Evolutionary conservation across 2,113 vertebrate genomes (phyloP).

Genomic region (Aspidoscelis tigris): DNA sequence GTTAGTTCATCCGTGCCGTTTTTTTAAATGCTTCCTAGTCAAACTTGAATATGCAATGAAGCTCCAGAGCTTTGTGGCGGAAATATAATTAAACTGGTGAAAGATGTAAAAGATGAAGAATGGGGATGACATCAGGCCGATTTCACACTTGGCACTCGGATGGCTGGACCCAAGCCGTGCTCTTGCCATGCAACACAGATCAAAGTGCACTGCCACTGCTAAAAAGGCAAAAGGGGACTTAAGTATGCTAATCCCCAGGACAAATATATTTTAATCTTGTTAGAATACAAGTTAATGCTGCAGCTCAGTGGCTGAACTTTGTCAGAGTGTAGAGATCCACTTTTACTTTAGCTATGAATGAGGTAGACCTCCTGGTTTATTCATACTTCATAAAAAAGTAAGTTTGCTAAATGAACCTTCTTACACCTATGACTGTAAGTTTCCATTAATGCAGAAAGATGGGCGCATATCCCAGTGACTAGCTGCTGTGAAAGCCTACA

Average conservation of each 20-base stretch:
- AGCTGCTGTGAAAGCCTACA: background rate
- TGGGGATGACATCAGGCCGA: constrained; percentile 98
- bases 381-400: constrained; percentile 74
- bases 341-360: constrained; percentile 88
- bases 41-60: constrained; percentile 96
- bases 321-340: constrained; percentile 88
- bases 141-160: constrained; percentile 99
- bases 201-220: constrained; percentile 93
- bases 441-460: constrained; percentile 38
- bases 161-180: constrained; percentile 91
- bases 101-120: constrained; percentile 97
- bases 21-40: constrained; percentile 93
- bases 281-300: constrained; percentile 99
- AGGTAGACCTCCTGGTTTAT: constrained; percentile 79
- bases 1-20: constrained; percentile 85
- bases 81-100: constrained; percentile 99
- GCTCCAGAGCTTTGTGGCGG: constrained; percentile 88
- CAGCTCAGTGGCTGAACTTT: constrained; percentile 95
- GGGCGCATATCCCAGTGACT: constrained; percentile 16
- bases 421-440: constrained; percentile 56
- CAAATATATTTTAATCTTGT: constrained; percentile 99
- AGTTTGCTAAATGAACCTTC: constrained; percentile 70
- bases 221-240: constrained; percentile 91
- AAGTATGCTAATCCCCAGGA: constrained; percentile 99
- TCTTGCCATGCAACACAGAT: constrained; percentile 96